A percentile compares a stretch with the other conserved stretches of the same genome.
These are phyloP conservation scores for Litocranius walleri DNA, from an alignment of 2,113 vertebrate species.

Conservation along the genomic window DNA sequence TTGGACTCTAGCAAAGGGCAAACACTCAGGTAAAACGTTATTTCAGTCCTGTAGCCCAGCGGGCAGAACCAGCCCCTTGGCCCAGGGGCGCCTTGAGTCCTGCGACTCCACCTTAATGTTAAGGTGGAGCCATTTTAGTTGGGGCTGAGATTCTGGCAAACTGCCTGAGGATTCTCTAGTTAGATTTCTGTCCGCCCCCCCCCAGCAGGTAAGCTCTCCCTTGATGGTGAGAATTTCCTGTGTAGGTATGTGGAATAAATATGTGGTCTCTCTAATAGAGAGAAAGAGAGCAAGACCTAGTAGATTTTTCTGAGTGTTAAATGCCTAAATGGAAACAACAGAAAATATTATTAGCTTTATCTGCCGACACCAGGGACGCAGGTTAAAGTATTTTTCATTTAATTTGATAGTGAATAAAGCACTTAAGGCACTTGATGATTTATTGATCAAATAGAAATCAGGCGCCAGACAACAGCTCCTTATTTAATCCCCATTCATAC, in stretches of 20 bases:
- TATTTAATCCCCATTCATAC: constrained; percentile 79
- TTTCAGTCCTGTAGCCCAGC: background rate
- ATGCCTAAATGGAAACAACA: constrained; percentile 78
- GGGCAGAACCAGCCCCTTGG: background rate
- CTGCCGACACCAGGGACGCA: constrained; percentile 78
- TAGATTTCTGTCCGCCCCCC: background rate
- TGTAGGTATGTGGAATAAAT: background rate
- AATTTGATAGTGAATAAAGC: constrained; percentile 83
- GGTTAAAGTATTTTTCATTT: constrained; percentile 86
- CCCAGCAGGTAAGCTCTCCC: constrained; percentile 9
- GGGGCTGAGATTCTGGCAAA: background rate
- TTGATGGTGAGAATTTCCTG: background rate
- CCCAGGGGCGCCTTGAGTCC: background rate
- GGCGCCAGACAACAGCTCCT: constrained; percentile 79
- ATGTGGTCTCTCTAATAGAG: background rate
- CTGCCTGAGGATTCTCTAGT: background rate
- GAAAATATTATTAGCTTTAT: constrained; percentile 81
- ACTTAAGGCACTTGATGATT: constrained; percentile 85
- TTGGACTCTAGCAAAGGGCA: constrained; percentile 72
- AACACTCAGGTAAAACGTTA: constrained; percentile 67
- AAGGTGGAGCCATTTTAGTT: background rate
- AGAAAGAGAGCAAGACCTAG: constrained; percentile 32
- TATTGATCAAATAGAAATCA: constrained; percentile 87
- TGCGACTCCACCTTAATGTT: background rate
- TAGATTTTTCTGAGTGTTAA: constrained; percentile 70